phyloP scores from a whole-genome alignment of 1,140 invertebrate genomes.

The Hyposmocoma kahamanoa region DNA sequence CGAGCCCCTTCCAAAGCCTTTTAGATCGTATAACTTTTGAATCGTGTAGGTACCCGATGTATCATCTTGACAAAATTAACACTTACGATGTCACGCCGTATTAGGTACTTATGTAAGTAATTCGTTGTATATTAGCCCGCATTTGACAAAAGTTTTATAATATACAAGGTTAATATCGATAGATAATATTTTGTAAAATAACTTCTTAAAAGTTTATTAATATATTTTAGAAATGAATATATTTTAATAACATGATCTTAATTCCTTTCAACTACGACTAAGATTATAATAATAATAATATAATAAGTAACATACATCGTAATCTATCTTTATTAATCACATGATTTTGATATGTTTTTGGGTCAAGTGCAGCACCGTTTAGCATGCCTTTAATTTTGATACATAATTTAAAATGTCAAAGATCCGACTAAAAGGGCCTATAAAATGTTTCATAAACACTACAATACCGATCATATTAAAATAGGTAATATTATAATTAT shows the following conservation, averaged over 20 bases:
- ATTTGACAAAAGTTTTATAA: slow-evolving; percentile 58
- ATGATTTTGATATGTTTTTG: slow-evolving; percentile 61
- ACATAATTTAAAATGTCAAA: slow-evolving; percentile 22
- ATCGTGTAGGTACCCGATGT: too few species aligned
- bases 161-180: neutral
- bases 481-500: slow-evolving; percentile 61
- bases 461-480: slow-evolving; percentile 66
- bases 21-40: too few species aligned
- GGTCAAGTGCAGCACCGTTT: slow-evolving; percentile 33
- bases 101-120: slow-evolving; percentile 16
- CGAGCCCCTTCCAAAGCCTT: too few species aligned
- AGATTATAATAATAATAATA: too few species aligned
- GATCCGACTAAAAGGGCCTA: slow-evolving; percentile 40
- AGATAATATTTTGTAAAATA: too few species aligned
- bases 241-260: slow-evolving; percentile 16
- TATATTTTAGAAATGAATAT: too few species aligned
- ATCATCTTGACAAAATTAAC: too few species aligned
- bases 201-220: too few species aligned
- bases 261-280: neutral
- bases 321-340: slow-evolving; percentile 57
- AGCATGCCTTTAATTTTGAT: slow-evolving; percentile 22
- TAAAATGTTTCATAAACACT: slow-evolving; percentile 60
- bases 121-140: slow-evolving; percentile 64
- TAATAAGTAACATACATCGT: slow-evolving; percentile 19
- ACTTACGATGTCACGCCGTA: too few species aligned